Conservation (phyloP, 2,888 invertebrate genomes). For the Lymantria monacha region DNA sequence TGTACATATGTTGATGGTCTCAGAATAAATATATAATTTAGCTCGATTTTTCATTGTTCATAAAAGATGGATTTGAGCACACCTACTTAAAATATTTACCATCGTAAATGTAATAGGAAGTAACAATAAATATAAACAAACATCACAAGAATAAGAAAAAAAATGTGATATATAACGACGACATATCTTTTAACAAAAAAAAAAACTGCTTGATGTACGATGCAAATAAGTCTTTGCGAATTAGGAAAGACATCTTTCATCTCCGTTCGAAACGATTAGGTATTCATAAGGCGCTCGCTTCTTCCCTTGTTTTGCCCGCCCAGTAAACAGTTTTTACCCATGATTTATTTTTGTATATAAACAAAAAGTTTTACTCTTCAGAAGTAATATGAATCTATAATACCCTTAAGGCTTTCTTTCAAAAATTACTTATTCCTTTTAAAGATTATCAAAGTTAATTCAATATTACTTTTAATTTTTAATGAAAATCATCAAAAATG, state of each 20-base stretch:
- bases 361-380: slow-evolving; percentile 59
- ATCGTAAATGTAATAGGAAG: too few relatives aligned
- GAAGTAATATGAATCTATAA: slow-evolving; percentile 62
- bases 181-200: slow-evolving; percentile 23
- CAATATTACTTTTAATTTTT: too few relatives aligned
- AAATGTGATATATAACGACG: too few relatives aligned
- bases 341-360: slow-evolving; percentile 59
- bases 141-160: too few relatives aligned
- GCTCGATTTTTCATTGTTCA: too few relatives aligned
- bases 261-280: slow-evolving; percentile 64
- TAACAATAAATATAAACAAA: too few relatives aligned
- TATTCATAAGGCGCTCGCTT: slow-evolving; percentile 65
- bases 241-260: slow-evolving; percentile 69
- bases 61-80: too few relatives aligned
- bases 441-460: too few relatives aligned
- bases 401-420: slow-evolving; percentile 25
- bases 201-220: slow-evolving; percentile 46
- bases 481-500: too few relatives aligned
- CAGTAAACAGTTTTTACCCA: slow-evolving; percentile 42
- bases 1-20: too few relatives aligned
- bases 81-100: too few relatives aligned
- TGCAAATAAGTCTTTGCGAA: slow-evolving; percentile 65
- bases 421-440: neutral
- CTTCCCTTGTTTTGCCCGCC: slow-evolving; percentile 39
- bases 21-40: too few relatives aligned